Conservation (phyloP, 53 echinoderm and acorn worm genomes). For the Astropecten irregularis region DNA sequence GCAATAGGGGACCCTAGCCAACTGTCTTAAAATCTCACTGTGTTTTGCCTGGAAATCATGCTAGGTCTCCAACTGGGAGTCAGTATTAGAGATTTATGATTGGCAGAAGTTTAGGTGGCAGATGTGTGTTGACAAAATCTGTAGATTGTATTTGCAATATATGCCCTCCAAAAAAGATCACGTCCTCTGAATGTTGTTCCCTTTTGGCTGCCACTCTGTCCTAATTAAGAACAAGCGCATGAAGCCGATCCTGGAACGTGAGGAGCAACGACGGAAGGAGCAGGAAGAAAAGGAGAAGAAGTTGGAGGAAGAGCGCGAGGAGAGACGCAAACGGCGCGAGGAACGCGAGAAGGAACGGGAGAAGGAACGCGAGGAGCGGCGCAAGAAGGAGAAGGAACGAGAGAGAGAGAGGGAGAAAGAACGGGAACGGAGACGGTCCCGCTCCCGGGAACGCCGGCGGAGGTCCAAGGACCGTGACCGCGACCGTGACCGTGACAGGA, state of each 20-base stretch:
- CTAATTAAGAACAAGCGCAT: constrained; percentile 68
- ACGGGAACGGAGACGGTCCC: constrained; percentile 54
- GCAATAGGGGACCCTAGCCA: too few relatives aligned
- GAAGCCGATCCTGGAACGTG: constrained; percentile 51
- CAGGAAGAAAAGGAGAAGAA: constrained; percentile 76
- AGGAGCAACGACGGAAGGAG: constrained; percentile 62
- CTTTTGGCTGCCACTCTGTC: too few relatives aligned
- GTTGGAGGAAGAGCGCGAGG: constrained; percentile 80
- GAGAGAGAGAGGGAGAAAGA: constrained; percentile 60
- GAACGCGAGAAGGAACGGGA: constrained; percentile 62
- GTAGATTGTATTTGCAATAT: too few relatives aligned
- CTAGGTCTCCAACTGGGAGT: too few relatives aligned
- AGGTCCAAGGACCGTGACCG: not conserved
- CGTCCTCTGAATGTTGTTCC: too few relatives aligned
- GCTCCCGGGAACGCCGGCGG: constrained; percentile 18
- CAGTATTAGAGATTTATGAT: too few relatives aligned
- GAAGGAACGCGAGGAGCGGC: constrained; percentile 74
- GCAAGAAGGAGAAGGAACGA: constrained; percentile 71
- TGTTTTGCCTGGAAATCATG: too few relatives aligned
- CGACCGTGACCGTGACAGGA: not conserved
- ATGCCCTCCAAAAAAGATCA: too few relatives aligned
- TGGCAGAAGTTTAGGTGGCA: too few relatives aligned
- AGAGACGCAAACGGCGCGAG: constrained; percentile 73
- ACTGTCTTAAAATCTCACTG: too few relatives aligned
- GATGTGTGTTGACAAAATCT: too few relatives aligned